These are phyloP conservation scores for Leptinotarsa juncta DNA, from an alignment of 2,888 invertebrate genomes.

Conservation along the genomic window DNA sequence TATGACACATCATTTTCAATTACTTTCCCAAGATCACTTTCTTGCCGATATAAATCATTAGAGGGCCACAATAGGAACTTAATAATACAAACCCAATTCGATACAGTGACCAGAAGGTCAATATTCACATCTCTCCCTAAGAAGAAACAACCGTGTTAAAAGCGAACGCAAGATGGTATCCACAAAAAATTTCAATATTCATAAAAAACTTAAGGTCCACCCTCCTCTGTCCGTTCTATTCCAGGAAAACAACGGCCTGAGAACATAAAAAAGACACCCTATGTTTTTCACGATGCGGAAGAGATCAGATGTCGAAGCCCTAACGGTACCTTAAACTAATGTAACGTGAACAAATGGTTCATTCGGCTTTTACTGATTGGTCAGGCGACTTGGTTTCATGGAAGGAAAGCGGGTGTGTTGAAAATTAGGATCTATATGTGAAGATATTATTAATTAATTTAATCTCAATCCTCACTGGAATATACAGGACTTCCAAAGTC, in stretches of 20 bases:
- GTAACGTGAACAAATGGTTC: slow-evolving; percentile 18
- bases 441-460: too few species aligned
- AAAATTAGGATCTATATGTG: background rate
- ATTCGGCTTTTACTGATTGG: background rate
- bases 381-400: background rate
- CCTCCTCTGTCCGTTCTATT: slow-evolving; percentile 53
- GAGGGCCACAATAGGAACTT: background rate
- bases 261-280: slow-evolving; percentile 31
- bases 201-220: slow-evolving; percentile 40
- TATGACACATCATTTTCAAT: background rate
- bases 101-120: slow-evolving; percentile 26
- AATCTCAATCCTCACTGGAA: too few species aligned
- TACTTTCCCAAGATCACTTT: background rate
- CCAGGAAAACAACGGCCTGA: slow-evolving; percentile 56
- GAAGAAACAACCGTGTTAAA: slow-evolving; percentile 21
- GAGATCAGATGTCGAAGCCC: slow-evolving; percentile 26
- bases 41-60: background rate
- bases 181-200: slow-evolving; percentile 39
- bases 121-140: slow-evolving; percentile 6
- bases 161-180: slow-evolving; percentile 23
- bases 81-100: slow-evolving; percentile 15
- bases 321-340: slow-evolving; percentile 33
- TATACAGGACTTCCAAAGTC: too few species aligned
- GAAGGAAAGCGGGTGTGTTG: background rate
- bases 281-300: slow-evolving; percentile 40